These are phyloP conservation scores for Corvus moneduloides DNA, from an alignment of 2,113 vertebrate species.

Conservation along the genomic window DNA sequence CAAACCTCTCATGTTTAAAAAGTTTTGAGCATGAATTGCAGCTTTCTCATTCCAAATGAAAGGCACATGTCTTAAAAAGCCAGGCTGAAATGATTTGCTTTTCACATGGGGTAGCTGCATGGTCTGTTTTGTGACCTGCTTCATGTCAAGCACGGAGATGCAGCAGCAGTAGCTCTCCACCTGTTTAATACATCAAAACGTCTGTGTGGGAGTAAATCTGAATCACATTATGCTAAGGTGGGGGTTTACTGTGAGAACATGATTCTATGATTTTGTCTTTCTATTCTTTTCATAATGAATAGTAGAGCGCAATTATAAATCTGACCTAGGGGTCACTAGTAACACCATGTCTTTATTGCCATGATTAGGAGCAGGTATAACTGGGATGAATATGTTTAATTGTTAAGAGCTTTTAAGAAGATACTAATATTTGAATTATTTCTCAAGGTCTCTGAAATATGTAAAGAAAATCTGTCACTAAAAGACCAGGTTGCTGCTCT, in stretches of 20 bases:
- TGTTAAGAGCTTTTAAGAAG: neutral
- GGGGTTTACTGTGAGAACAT: neutral
- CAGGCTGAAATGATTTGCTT: neutral
- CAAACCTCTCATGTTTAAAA: neutral
- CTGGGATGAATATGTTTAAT: neutral
- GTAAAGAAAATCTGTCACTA: conserved; percentile 71
- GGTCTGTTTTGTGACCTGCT: neutral
- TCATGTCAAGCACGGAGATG: neutral
- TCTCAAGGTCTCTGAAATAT: conserved; percentile 73
- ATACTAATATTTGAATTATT: neutral
- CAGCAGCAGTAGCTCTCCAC: neutral
- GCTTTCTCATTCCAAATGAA: neutral
- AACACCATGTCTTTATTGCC: neutral
- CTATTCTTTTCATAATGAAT: neutral
- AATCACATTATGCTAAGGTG: neutral
- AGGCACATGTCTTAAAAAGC: neutral
- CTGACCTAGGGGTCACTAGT: neutral
- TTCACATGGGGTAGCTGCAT: neutral
- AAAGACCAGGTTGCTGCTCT: conserved; percentile 73
- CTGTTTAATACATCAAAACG: neutral
- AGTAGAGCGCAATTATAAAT: neutral
- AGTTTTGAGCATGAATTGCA: neutral
- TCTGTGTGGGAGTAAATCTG: neutral
- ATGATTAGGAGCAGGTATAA: neutral
- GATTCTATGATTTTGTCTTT: neutral